Conservation (phyloP, 2,888 invertebrate species). For the Lutraria lutraria region DNA sequence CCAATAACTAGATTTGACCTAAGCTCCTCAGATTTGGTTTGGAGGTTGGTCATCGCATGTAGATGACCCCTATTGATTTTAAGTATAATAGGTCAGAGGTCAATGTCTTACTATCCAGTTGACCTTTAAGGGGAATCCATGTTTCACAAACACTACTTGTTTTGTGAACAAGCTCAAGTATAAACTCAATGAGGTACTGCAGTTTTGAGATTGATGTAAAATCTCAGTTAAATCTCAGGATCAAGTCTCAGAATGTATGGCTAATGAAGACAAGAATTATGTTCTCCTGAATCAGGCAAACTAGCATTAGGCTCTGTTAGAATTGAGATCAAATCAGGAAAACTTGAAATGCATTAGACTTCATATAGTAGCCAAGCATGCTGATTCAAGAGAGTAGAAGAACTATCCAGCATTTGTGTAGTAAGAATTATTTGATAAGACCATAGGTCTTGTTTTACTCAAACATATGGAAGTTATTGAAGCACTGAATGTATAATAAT, state of each 20-base stretch:
- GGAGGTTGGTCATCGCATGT: too few relatives aligned
- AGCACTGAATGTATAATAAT: too few relatives aligned
- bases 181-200: too few relatives aligned
- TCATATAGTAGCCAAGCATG: not conserved
- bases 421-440: not conserved
- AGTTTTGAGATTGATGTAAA: not conserved
- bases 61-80: too few relatives aligned
- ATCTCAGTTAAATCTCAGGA: not conserved
- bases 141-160: too few relatives aligned
- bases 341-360: not conserved
- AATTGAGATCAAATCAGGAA: not conserved
- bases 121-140: too few relatives aligned
- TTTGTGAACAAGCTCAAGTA: too few relatives aligned
- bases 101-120: too few relatives aligned
- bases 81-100: too few relatives aligned
- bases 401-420: not conserved
- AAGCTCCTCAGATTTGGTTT: too few relatives aligned
- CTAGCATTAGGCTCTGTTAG: not conserved
- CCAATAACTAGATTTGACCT: too few relatives aligned
- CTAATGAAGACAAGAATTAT: not conserved
- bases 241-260: not conserved
- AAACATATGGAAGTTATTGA: not conserved
- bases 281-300: not conserved
- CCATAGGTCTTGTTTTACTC: not conserved
- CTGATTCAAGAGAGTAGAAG: not conserved